Evolutionary conservation across 2,797 vertebrate species (phyloP), one percentile per base, ranked within the genome.

Genomic region (Synanceia verrucosa): DNA sequence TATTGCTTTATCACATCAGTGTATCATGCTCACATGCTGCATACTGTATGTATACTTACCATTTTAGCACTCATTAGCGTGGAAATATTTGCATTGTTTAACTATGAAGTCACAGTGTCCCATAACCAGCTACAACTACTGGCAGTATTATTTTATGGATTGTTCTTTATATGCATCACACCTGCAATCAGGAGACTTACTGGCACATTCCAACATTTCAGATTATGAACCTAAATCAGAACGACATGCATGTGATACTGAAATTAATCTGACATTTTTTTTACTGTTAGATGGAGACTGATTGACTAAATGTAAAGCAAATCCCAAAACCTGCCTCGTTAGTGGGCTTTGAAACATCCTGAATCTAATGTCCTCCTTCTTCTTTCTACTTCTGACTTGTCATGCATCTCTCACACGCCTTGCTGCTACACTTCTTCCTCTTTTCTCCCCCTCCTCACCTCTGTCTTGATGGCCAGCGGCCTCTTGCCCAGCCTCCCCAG

Each of bases 401-500:
- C 9, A 18, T 13, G 10, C 7, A 29, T 37, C 6, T 71, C 62
- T 66, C 60, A 43, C 67, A 76, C 65, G 34, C 61, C 14, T 58
- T 24, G 2, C 19, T n/a, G 21, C 57, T 34, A 5, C 46, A 36
- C 21, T 1, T 24, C 43, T 71, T 81, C 70, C 66, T 39, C 71
- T 69, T 68, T 33, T 71, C 26, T 50, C 43, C 48, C 63, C 63
- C 62, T 73, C 31, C 95, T 94, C 87, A 98, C 97, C 96, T 99
- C 96, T 14, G 94, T 95, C 88, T 97, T 97, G 86, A 97, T 94
- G 0, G 94, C 90, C 46, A 96, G 93, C 10, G 96, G 94, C 90
- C 97, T 96, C 92, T 98, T 98, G 65, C 95, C 94, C 73, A 97
- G 91, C 87, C 96, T 93, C 64, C 96, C 95, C 88, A 98, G 92